These are phyloP conservation scores for Vombatus ursinus DNA, from an alignment of 2,113 vertebrate genomes.

Conservation along the genomic window DNA sequence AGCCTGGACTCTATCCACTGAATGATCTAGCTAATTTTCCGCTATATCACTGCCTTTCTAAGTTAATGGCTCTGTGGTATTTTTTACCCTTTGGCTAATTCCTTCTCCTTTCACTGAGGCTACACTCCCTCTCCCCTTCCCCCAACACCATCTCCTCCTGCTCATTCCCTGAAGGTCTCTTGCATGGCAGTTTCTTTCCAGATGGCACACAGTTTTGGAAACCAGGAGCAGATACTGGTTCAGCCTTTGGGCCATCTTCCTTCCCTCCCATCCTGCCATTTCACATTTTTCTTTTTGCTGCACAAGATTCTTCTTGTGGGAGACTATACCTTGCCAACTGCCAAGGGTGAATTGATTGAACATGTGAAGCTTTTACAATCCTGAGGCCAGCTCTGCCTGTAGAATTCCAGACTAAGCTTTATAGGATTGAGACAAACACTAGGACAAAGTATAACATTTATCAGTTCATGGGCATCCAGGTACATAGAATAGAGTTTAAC, in stretches of 20 bases:
- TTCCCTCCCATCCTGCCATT: background rate
- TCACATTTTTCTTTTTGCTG: background rate
- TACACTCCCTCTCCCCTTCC: background rate
- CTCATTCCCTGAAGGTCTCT: background rate
- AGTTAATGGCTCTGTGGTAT: background rate
- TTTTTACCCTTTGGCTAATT: background rate
- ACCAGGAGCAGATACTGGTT: background rate
- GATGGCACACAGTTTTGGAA: background rate
- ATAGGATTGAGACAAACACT: background rate
- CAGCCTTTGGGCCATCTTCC: background rate
- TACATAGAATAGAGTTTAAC: background rate
- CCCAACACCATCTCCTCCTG: background rate
- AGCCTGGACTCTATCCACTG: background rate
- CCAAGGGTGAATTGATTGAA: background rate
- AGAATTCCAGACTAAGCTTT: background rate
- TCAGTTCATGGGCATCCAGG: background rate
- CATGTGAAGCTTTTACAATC: background rate
- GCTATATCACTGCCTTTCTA: background rate
- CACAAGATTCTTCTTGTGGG: conserved; percentile 14
- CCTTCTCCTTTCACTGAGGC: background rate
- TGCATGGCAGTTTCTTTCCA: background rate
- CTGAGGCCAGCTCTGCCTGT: background rate
- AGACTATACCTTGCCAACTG: background rate
- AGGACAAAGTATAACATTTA: background rate
- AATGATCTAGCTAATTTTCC: background rate